phyloP scores from a whole-genome alignment of 2,113 vertebrate genomes.

The Actenoides lindsayi region DNA sequence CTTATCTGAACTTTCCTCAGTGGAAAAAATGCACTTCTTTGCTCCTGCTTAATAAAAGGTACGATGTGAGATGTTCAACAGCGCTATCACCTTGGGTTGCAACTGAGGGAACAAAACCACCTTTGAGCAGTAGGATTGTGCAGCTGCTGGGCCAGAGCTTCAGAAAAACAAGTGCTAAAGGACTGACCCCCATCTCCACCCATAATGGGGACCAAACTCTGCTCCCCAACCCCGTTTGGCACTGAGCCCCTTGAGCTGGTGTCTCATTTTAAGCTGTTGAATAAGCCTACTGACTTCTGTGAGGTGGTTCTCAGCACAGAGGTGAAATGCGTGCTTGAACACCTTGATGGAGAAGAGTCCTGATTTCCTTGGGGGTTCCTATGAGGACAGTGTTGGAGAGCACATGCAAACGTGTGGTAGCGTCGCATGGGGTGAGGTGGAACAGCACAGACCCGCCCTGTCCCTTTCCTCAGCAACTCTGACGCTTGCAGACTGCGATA shows the following conservation, averaged over 20 bases:
- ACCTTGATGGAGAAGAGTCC: background rate
- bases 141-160: background rate
- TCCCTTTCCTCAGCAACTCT: background rate
- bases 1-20: background rate
- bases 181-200: background rate
- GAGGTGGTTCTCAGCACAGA: background rate
- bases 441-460: accelerated
- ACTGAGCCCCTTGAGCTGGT: accelerated
- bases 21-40: background rate
- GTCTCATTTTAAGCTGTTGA: background rate
- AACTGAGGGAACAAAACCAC: background rate
- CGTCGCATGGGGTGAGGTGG: accelerated
- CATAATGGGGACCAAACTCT: background rate
- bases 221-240: accelerated
- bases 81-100: accelerated
- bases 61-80: background rate
- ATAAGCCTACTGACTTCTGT: background rate
- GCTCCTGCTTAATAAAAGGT: background rate
- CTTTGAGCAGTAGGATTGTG: background rate
- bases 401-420: accelerated
- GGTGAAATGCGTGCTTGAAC: background rate
- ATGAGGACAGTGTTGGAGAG: accelerated
- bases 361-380: background rate
- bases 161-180: background rate
- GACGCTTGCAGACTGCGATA: background rate